Conservation (phyloP, 1,140 invertebrate species). For the Bombus huntii region DNA sequence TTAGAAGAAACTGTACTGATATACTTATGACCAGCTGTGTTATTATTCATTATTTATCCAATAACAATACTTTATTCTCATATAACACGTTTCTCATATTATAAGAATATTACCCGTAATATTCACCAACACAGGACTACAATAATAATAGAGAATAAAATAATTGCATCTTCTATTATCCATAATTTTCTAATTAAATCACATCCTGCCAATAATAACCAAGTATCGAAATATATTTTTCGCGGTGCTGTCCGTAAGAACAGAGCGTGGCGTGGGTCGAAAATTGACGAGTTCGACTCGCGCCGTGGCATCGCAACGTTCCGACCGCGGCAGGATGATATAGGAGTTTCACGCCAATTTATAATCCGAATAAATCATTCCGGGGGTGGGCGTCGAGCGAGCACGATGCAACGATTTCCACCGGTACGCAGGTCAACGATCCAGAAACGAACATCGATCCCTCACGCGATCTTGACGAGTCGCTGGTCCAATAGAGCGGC, state of each 20-base stretch:
- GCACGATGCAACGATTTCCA: conserved; percentile 37
- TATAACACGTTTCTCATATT: too few species aligned
- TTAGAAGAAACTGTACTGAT: too few species aligned
- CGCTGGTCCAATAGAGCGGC: conserved; percentile 6
- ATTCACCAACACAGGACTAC: not conserved
- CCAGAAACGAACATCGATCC: conserved; percentile 65
- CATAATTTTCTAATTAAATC: not conserved
- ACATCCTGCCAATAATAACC: not conserved
- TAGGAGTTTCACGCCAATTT: conserved; percentile 61
- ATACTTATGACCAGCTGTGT: too few species aligned
- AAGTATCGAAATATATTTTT: not conserved
- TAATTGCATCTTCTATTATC: not conserved
- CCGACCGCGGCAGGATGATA: conserved; percentile 22
- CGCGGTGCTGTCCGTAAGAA: not conserved
- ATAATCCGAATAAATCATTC: conserved; percentile 67
- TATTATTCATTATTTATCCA: too few species aligned
- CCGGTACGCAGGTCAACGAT: conserved; percentile 39
- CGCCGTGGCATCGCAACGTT: conserved; percentile 40
- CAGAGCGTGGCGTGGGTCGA: conserved; percentile 58
- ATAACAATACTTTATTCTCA: too few species aligned
- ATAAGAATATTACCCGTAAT: not conserved
- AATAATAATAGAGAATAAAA: not conserved
- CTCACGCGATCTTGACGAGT: conserved; percentile 53
- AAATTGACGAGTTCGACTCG: conserved; percentile 72
- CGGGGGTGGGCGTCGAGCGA: conserved; percentile 50